Percentiles rank a stretch among this genome's conserved stretches.
Evolutionary conservation across 2,797 vertebrate genomes (phyloP).

Genomic region (Limnodromus scolopaceus): DNA sequence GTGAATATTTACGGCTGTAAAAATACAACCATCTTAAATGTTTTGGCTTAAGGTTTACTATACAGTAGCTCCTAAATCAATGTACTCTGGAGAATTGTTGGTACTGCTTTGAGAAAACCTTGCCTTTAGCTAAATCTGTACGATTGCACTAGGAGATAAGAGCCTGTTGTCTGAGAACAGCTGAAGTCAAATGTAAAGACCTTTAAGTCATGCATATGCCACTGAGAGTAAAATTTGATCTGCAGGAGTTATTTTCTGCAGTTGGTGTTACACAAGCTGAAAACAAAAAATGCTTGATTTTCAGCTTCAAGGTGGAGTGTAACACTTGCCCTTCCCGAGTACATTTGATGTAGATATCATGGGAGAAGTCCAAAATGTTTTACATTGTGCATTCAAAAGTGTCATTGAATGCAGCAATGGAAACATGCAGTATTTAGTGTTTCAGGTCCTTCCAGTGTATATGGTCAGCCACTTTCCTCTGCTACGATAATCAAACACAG

Average conservation of each 20-base stretch:
- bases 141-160: neutral
- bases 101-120: neutral
- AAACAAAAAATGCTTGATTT: neutral
- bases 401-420: neutral
- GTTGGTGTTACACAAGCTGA: neutral
- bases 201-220: neutral
- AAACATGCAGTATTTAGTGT: neutral
- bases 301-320: neutral
- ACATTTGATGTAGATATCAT: neutral
- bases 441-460: neutral
- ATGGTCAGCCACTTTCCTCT: neutral
- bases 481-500: neutral
- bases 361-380: neutral
- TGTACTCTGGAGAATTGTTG: neutral
- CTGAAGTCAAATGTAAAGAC: conserved; percentile 23
- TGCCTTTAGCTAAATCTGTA: neutral
- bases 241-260: neutral
- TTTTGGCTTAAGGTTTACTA: neutral
- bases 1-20: neutral
- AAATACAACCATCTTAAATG: neutral
- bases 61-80: neutral
- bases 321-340: neutral
- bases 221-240: neutral
- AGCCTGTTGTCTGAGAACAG: conserved; percentile 15
- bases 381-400: neutral